Evolutionary conservation across 64 coral and sea anemone genomes (phyloP).

Genomic region (Pocillopora verrucosa): DNA sequence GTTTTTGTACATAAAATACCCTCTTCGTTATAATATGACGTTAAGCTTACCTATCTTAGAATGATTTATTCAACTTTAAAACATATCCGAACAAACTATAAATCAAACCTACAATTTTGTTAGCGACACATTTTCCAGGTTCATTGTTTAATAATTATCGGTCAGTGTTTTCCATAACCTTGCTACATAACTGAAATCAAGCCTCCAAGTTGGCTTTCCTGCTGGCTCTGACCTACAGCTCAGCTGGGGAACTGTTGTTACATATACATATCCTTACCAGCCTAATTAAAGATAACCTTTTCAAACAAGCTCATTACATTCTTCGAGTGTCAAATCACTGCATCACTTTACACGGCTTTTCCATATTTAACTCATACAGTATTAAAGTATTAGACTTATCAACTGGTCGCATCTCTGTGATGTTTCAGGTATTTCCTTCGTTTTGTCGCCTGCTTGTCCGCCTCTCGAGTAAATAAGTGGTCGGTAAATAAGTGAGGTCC

Average conservation of each 20-base stretch:
- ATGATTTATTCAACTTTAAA: neutral
- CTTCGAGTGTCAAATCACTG: slow-evolving; percentile 3
- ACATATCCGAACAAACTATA: neutral
- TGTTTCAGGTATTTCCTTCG: slow-evolving; percentile 38
- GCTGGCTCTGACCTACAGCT: neutral
- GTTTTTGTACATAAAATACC: too few relatives aligned
- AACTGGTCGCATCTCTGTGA: slow-evolving; percentile 46
- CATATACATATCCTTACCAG: neutral
- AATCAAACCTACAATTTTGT: neutral
- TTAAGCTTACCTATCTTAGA: neutral
- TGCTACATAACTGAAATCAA: neutral
- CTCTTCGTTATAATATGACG: too few relatives aligned
- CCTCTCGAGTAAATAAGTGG: neutral
- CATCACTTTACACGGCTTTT: slow-evolving; percentile 16
- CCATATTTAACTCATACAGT: slow-evolving; percentile 22
- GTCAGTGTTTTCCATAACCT: neutral
- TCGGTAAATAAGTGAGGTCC: neutral
- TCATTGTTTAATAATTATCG: neutral
- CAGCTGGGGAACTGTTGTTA: neutral
- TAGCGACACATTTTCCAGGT: neutral
- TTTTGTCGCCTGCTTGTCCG: slow-evolving; percentile 12
- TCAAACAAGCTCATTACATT: slow-evolving; percentile 47
- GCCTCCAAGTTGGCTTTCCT: neutral
- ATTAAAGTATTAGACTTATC: slow-evolving; percentile 44
- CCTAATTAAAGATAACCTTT: slow-evolving; percentile 34